Evolutionary conservation across 1,140 invertebrate genomes (phyloP), one percentile per base, ranked within the genome.

Genomic region (Aphidius gifuensis): DNA sequence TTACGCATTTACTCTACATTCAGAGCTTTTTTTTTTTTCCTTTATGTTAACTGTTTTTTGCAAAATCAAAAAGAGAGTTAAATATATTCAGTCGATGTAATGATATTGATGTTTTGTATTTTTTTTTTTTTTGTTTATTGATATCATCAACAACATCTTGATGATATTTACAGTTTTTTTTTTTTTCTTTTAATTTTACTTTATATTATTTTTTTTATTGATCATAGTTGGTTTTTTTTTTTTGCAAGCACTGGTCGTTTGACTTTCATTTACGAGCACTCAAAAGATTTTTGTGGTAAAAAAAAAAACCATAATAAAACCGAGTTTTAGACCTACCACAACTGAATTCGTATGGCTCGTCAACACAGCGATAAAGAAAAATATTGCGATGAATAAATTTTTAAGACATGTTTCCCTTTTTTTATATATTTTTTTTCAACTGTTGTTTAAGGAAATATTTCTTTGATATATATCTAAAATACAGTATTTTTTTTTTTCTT

Each of bases 81-180:
- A 32, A 32, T 32, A 32, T 32, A 32, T 32, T 32, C 23, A 32
- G 23, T 3, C 2, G 2, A 32, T 32, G 1, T 32, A 32, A 32
- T 32, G 23, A 32, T 32, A 32, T 4, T 32, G 23, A 32, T 32
- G 23, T 32, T 32, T 32, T 32, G 2, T 32, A 32, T 32, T 32
- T 32, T 32, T 66, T 64, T 68, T 66, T 65, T 63, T 64, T 62
- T 69, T 64, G 59, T 65, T 66, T 67, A 72, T 70, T 67, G 68
- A 68, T 64, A 69, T 69, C 66, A 68, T 64, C 49, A 58, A 59
- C 58, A 51, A 40, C 53, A 21, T 23, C 50, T 9, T 50, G 3
- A 8, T 44, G 40, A n/a, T 21, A 38, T 5, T 5, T 16, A n/a
- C n/a, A 43, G 39, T 56, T 45, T 11, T 11, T 45, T 45, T 45